phyloP scores from a whole-genome alignment of 1,140 invertebrate species.

The Geopemphigus sp. region DNA sequence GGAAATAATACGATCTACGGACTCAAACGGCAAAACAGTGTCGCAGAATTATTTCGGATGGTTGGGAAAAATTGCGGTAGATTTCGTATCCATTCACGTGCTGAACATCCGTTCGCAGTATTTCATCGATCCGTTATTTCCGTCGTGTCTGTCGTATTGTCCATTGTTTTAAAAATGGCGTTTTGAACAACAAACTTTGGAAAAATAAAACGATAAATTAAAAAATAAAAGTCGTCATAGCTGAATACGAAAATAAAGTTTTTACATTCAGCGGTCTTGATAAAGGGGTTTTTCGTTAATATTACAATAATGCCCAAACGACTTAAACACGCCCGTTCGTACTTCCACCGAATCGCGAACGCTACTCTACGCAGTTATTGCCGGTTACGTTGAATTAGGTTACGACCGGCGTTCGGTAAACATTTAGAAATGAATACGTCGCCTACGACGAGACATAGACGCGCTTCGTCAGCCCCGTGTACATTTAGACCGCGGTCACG shows the following conservation, averaged over 20 bases:
- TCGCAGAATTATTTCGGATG: neutral
- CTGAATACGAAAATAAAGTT: neutral
- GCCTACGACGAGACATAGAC: too few relatives aligned
- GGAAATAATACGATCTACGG: neutral
- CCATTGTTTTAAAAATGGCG: slow-evolving; percentile 8
- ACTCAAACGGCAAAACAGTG: neutral
- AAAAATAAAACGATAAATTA: slow-evolving; percentile 18
- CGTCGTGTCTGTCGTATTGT: neutral
- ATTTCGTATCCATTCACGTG: neutral
- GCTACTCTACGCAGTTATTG: too few relatives aligned
- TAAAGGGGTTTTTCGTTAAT: neutral
- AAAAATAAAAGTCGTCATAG: neutral
- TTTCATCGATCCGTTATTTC: slow-evolving; percentile 11
- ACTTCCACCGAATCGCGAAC: too few relatives aligned
- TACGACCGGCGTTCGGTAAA: too few relatives aligned
- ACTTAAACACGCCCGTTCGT: neutral
- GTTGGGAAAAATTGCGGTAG: neutral
- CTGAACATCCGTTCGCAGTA: slow-evolving; percentile 2
- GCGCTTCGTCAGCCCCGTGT: too few relatives aligned
- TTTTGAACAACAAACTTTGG: slow-evolving; percentile 11
- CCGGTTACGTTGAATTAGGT: too few relatives aligned
- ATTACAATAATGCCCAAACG: neutral
- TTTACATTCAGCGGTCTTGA: neutral
- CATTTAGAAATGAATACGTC: too few relatives aligned
- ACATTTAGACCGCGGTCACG: too few relatives aligned